phyloP scores from a whole-genome alignment of 2,113 vertebrate species.

The Pica pica region DNA sequence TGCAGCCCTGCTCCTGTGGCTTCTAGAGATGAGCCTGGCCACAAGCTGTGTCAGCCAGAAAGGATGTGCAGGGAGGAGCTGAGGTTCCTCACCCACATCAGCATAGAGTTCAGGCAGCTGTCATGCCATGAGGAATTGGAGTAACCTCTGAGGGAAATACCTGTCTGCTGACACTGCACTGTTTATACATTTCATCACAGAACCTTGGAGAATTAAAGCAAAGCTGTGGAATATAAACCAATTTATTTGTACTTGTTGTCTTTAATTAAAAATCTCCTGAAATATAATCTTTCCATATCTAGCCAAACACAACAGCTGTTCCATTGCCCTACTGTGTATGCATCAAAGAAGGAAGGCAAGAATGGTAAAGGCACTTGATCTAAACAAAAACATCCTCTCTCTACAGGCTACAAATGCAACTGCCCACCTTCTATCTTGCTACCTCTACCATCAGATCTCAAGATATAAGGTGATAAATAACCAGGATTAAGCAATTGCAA shows the following conservation, averaged over 20 bases:
- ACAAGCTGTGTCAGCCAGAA: background rate
- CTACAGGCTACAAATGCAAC: background rate
- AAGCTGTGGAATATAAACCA: background rate
- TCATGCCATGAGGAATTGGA: background rate
- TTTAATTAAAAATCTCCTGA: constrained; percentile 11
- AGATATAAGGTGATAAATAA: background rate
- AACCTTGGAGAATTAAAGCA: constrained; percentile 25
- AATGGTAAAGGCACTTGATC: background rate
- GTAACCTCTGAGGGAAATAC: background rate
- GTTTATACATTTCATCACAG: background rate
- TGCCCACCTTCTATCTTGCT: background rate
- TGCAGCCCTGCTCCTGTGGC: background rate
- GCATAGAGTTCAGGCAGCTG: background rate
- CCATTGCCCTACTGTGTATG: background rate
- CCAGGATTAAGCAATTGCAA: background rate
- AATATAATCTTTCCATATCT: background rate
- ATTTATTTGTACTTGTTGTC: background rate
- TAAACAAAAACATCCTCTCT: background rate
- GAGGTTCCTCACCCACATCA: background rate
- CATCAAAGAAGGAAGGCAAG: background rate
- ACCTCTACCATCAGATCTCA: background rate
- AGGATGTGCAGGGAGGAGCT: background rate
- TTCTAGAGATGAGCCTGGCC: background rate
- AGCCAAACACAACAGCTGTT: background rate
- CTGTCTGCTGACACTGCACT: background rate